Base-by-base conservation (phyloP, 2,888 invertebrate species). In the Oxyscelio sp. region DNA sequence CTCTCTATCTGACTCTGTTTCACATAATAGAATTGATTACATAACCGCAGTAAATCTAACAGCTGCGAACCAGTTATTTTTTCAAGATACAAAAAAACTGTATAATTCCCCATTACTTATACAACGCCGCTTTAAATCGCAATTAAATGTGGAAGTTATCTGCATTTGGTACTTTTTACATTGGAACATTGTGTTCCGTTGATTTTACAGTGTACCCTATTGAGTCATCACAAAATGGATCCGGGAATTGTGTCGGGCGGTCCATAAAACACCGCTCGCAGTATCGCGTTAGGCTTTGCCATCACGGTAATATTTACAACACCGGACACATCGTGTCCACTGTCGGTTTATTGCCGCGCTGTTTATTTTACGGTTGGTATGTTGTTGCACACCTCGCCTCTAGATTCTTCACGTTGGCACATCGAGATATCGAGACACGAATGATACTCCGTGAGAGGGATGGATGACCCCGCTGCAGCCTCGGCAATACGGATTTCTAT, bases 291-390 rank as follows among this genome's bases (percentile, higher is more conserved):
- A 89, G 86, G 87, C 82, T 87, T 86, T 45, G 59, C 87, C 87
- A 90, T 87, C 89, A 87, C 86, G 85, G 88, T 90, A 92, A 92
- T 88, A 88, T 92, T 92, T 92, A 92, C 91, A 90, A 90, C 89
- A 87, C 89, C 90, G 92, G 92, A 92, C 92, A 92, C 92, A 92
- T 89, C 89, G 90, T 90, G 84, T 78, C 85, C 85, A 75, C 85
- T 77, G 80, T 75, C 80, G 75, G 79, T 85, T 85, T 83, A 83
- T 85, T 80, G 75, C 83, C 59, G 80, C 56, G 80, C 82, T 85
- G 85, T 85, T 85, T 85, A 85, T 85, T 85, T 85, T 85, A 85
- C 85, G 77, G 65, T 85, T 74, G 68, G 74, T 85, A 82, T 74
- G 81, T 63, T 80, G 84, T 80, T 59, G 75, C 77, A 71, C 80